phyloP scores from a whole-genome alignment of 2,797 vertebrate species.

The Lerista edwardsae region DNA sequence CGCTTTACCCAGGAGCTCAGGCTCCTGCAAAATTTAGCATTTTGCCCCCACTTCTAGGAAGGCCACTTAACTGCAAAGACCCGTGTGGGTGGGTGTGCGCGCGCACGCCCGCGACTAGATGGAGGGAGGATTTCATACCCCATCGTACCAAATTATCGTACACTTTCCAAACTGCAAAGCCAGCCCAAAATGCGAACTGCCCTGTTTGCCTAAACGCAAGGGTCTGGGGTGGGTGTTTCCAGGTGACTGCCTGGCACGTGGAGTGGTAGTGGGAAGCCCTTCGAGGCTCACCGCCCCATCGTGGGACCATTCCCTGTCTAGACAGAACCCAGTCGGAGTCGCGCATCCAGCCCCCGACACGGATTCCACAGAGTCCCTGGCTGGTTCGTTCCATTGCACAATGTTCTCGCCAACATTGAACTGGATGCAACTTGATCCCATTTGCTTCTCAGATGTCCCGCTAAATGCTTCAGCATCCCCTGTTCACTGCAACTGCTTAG shows the following conservation, averaged over 20 bases:
- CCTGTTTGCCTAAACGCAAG: too few relatives aligned
- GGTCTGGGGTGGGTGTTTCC: not conserved
- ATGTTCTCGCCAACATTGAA: not conserved
- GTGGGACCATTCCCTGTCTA: not conserved
- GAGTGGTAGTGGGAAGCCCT: too few relatives aligned
- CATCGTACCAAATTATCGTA: too few relatives aligned
- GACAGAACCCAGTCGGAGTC: not conserved
- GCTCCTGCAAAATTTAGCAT: too few relatives aligned
- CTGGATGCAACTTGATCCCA: not conserved
- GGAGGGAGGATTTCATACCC: too few relatives aligned
- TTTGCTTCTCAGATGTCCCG: not conserved
- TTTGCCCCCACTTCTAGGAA: too few relatives aligned
- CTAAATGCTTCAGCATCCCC: not conserved
- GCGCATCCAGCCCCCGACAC: not conserved
- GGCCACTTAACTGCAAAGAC: too few relatives aligned
- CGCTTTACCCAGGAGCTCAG: too few relatives aligned
- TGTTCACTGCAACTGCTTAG: not conserved
- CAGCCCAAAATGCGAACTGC: not conserved
- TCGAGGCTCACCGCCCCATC: not conserved
- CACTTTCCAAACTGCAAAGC: not conserved
- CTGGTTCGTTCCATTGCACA: not conserved
- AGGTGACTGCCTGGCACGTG: not conserved
- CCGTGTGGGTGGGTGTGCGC: too few relatives aligned
- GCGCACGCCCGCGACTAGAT: too few relatives aligned
- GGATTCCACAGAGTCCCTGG: not conserved